Evolutionary conservation across 2,113 vertebrate species (phyloP).

Genomic region (Psilopogon haemacephalus): DNA sequence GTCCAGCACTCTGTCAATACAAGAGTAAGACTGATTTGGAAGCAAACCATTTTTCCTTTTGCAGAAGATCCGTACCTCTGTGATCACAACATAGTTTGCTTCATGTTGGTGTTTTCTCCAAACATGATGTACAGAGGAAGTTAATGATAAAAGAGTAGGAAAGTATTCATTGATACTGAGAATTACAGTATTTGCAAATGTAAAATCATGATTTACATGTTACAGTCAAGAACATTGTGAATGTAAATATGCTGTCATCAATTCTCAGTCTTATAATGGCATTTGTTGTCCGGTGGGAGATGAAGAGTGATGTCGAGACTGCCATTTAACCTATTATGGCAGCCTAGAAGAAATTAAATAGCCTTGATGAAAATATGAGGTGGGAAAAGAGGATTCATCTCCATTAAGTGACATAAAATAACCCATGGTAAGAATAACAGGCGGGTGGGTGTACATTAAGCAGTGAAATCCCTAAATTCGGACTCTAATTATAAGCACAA

Average conservation of each 20-base stretch:
- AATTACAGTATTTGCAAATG: slow-evolving; percentile 71
- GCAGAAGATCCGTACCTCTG: not conserved
- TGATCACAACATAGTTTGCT: not conserved
- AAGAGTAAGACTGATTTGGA: not conserved
- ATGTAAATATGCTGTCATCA: slow-evolving; percentile 71
- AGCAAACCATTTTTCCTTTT: not conserved
- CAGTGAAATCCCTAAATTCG: slow-evolving; percentile 67
- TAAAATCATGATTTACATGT: slow-evolving; percentile 72
- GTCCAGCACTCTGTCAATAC: not conserved
- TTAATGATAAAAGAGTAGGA: slow-evolving; percentile 65
- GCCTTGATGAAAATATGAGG: slow-evolving; percentile 68
- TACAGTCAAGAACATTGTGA: slow-evolving; percentile 63
- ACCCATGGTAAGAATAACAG: slow-evolving; percentile 42
- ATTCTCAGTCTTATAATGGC: slow-evolving; percentile 58
- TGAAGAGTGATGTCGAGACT: slow-evolving; percentile 66
- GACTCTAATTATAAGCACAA: slow-evolving; percentile 71
- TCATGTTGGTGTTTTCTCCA: slow-evolving; percentile 26
- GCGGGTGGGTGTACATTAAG: slow-evolving; percentile 59
- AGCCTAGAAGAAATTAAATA: slow-evolving; percentile 66
- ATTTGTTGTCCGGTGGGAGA: slow-evolving; percentile 72
- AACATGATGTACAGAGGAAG: slow-evolving; percentile 23
- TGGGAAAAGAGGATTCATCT: slow-evolving; percentile 70
- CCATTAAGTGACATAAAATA: slow-evolving; percentile 69
- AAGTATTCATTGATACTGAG: slow-evolving; percentile 64
- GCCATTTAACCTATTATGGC: slow-evolving; percentile 68